A percentile compares a stretch with the other conserved stretches of the same genome.
phyloP scores from a whole-genome alignment of 2,113 vertebrate species.

The Butastur rufipennis region DNA sequence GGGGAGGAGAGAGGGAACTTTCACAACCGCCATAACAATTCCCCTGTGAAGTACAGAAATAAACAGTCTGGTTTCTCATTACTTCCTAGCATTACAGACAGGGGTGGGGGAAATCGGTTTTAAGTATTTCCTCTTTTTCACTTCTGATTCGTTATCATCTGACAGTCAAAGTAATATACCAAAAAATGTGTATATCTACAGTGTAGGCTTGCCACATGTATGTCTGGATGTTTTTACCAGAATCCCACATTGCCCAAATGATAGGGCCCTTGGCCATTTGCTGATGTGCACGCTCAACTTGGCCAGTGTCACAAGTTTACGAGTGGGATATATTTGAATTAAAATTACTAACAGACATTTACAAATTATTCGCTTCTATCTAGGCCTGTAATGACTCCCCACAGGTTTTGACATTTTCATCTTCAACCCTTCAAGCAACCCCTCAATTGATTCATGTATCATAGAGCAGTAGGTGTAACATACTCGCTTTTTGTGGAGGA shows the following conservation, averaged over 20 bases:
- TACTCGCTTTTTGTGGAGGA: rapidly evolving
- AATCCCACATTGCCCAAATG: not conserved
- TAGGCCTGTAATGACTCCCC: not conserved
- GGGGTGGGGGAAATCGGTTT: not conserved
- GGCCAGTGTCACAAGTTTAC: not conserved
- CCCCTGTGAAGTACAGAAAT: not conserved
- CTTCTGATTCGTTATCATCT: not conserved
- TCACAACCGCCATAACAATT: not conserved
- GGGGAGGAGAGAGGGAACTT: not conserved
- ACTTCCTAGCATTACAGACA: not conserved
- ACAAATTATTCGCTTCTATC: not conserved
- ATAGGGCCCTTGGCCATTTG: not conserved
- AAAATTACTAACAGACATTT: not conserved
- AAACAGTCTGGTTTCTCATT: not conserved
- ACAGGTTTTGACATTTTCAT: not conserved
- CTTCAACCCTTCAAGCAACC: not conserved
- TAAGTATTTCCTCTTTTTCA: not conserved
- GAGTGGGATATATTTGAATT: not conserved
- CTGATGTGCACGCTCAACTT: rapidly evolving
- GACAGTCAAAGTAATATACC: not conserved
- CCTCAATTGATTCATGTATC: not conserved
- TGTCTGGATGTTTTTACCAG: not conserved
- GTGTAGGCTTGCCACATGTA: not conserved
- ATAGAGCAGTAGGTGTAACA: not conserved
- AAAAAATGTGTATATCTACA: rapidly evolving